Conservation (phyloP, 2,888 invertebrate genomes). For the Polydrusus cervinus region DNA sequence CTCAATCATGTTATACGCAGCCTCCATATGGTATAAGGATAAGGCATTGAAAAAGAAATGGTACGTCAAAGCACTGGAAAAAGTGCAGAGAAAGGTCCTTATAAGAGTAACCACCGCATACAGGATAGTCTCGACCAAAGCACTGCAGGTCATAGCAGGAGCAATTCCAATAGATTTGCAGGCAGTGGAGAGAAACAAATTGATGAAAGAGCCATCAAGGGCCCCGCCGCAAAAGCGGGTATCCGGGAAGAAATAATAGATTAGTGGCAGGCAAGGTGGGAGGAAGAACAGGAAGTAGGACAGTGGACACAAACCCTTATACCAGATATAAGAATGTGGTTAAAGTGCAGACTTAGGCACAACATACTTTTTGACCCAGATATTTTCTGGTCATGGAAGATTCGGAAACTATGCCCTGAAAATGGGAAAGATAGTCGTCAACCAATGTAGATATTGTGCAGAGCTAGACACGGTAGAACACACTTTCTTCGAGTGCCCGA, state of each 20-base stretch:
- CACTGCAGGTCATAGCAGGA: too few relatives aligned
- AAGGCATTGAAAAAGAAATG: conserved; percentile 20
- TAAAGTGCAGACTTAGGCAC: background rate
- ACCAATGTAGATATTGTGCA: too few relatives aligned
- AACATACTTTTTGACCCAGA: background rate
- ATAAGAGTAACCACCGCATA: too few relatives aligned
- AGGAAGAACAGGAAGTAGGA: background rate
- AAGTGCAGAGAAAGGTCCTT: too few relatives aligned
- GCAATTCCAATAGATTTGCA: conserved; percentile 47
- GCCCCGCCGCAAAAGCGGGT: too few relatives aligned
- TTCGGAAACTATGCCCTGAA: too few relatives aligned
- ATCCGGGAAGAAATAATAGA: background rate
- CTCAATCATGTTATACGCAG: conserved; percentile 52
- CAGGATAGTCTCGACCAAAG: too few relatives aligned
- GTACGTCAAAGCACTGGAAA: too few relatives aligned
- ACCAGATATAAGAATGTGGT: background rate
- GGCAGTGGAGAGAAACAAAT: conserved; percentile 39
- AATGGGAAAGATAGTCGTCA: too few relatives aligned
- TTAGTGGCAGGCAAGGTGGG: background rate
- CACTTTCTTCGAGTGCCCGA: too few relatives aligned
- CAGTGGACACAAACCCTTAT: background rate
- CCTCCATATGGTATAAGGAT: conserved; percentile 51
- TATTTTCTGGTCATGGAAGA: background rate
- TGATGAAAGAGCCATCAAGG: background rate
- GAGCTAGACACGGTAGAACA: too few relatives aligned